phyloP scores from a whole-genome alignment of 2,888 invertebrate species.

The Phaedon cochleariae region DNA sequence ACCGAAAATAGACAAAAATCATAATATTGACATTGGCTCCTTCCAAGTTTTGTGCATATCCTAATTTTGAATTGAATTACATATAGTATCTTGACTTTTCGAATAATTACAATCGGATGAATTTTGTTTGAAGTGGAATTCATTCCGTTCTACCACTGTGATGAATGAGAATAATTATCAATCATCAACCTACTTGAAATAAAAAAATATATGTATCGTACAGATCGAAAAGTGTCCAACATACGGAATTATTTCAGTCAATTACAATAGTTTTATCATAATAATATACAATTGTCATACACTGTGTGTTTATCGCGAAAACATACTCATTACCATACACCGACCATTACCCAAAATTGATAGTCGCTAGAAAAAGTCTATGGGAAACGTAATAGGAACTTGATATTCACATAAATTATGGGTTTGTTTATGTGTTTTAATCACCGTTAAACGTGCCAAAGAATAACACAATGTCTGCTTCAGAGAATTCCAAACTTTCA shows the following conservation, averaged over 20 bases:
- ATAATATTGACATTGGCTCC: no score
- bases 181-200: neutral
- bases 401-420: neutral
- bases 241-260: neutral
- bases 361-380: no score
- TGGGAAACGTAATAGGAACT: neutral
- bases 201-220: conserved; percentile 3
- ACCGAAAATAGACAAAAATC: no score
- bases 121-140: neutral
- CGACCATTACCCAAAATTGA: no score
- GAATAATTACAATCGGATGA: neutral
- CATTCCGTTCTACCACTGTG: neutral
- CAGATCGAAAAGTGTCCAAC: neutral
- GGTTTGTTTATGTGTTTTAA: neutral
- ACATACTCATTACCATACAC: neutral
- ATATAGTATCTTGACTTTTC: no score
- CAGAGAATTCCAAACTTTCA: neutral
- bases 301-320: neutral
- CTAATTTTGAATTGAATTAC: no score
- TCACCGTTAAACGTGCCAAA: neutral
- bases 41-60: no score
- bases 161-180: neutral
- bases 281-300: conserved; percentile 7
- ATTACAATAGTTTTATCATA: conserved; percentile 10
- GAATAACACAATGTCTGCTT: neutral